Base-by-base conservation (phyloP, 2,113 vertebrate genomes). In the Clarias macrocephalus region DNA sequence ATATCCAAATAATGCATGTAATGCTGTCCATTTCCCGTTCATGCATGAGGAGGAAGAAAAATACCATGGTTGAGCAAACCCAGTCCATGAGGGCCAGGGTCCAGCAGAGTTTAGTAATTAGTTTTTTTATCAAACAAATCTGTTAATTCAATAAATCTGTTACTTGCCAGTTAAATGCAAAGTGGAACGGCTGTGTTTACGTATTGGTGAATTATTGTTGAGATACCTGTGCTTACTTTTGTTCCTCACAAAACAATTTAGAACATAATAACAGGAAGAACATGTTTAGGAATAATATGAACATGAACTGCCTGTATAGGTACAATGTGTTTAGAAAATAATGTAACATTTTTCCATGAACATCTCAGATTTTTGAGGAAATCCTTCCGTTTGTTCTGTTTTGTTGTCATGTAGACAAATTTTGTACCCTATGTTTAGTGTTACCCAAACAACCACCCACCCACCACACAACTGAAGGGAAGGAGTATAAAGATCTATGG, bases 311-410 rank as follows among this genome's bases (percentile, higher is more conserved):
- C 75, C 80, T 65, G 70, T 87, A 83, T 83, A 83, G 52, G 21
- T 25, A 52, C n/a, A 60, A 54, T 76, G 76, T 87, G 86, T 83
- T 75, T 83, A 19, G 5, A 57, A 59, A 87, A 87, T 87, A 87
- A 63, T 65, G 82, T 23, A 23, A 66, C 16, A 68, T 80, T 56
- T 87, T 76, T 87, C 81, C 86, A 87, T 52, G 77, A 87, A 83
- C 86, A 87, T 77, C 9, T 56, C 16, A 77, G 21, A 56, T 87
- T 72, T 48, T 79, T 87, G 63, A 77, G 81, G 70, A 72, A 87
- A 66, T 65, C 8, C n/a, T 54, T 59, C 25, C 82, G 68, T 57
- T 54, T 42, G 42, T 70, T 83, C 68, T 48, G 84, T 19, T 56
- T 86, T 63, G 60, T 83, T 77, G 48, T 57, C 72, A 79, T 65